Evolutionary conservation across 1,140 invertebrate genomes (phyloP).

Genomic region (Penaeus indicus): DNA sequence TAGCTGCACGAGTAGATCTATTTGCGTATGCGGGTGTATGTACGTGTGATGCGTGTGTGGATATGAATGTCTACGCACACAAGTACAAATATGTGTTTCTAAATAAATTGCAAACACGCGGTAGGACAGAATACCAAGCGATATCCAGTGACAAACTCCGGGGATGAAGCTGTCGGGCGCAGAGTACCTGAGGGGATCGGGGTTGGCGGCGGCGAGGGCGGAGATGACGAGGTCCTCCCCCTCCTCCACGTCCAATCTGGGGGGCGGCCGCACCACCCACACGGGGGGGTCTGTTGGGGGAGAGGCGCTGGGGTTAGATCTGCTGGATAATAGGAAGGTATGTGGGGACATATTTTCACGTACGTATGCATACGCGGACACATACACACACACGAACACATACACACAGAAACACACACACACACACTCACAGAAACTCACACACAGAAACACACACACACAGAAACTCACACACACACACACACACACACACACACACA

Average conservation of each 20-base stretch:
- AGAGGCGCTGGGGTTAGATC: not conserved
- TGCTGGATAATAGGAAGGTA: not conserved
- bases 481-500: too few relatives aligned
- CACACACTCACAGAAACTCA: too few relatives aligned
- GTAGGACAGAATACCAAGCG: too few relatives aligned
- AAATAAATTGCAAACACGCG: too few relatives aligned
- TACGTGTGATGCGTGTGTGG: not conserved
- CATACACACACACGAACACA: not conserved
- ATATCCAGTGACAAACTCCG: too few relatives aligned
- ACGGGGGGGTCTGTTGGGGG: constrained; percentile 28
- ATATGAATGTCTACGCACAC: not conserved
- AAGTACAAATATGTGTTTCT: too few relatives aligned
- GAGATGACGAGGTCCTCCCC: constrained; percentile 10
- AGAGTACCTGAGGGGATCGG: constrained; percentile 39
- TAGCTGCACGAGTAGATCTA: not conserved
- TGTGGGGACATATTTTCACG: not conserved
- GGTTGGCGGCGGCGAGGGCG: constrained; percentile 32
- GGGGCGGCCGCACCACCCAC: constrained; percentile 29
- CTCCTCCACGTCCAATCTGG: constrained; percentile 19
- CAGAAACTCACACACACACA: not conserved
- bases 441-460: too few relatives aligned
- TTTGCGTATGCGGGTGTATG: too few relatives aligned
- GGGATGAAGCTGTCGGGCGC: too few relatives aligned
- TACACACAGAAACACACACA: not conserved
- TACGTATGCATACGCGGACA: not conserved